These are phyloP conservation scores for Watsonalla cultraria DNA, from an alignment of 2,888 invertebrate genomes.

Conservation along the genomic window DNA sequence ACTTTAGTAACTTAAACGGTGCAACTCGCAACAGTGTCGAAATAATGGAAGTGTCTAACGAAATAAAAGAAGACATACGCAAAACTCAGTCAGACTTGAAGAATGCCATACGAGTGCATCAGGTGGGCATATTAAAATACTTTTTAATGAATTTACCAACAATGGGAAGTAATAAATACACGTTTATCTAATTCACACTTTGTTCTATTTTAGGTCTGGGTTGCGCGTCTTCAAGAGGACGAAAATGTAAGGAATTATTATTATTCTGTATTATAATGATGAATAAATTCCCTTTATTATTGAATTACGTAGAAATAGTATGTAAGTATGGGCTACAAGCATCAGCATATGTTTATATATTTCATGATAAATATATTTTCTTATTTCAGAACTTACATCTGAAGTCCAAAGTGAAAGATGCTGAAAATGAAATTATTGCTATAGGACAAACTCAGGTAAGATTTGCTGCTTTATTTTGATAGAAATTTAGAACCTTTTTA, in stretches of 20 bases:
- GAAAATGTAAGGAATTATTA: conserved; percentile 62
- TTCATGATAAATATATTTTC: conserved; percentile 11
- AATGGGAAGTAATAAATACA: background rate
- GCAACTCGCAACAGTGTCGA: background rate
- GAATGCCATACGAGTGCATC: conserved; percentile 81
- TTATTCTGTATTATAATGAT: background rate
- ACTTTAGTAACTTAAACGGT: background rate
- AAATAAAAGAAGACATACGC: conserved; percentile 80
- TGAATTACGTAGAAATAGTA: no score
- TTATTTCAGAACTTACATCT: conserved; percentile 72
- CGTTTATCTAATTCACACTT: conserved; percentile 3
- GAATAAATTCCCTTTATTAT: no score
- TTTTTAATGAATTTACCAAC: background rate
- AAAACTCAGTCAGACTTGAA: conserved; percentile 79
- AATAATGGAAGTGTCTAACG: conserved; percentile 80
- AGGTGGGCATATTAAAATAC: conserved; percentile 57
- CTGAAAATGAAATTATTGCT: conserved; percentile 78
- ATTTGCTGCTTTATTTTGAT: conserved; percentile 28
- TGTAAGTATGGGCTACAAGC: no score
- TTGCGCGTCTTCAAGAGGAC: conserved; percentile 76
- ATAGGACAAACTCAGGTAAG: conserved; percentile 80
- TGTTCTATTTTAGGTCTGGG: conserved; percentile 63
- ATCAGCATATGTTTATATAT: conserved; percentile 1
- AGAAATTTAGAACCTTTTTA: conserved; percentile 55
- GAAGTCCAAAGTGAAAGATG: conserved; percentile 76